phyloP scores from a whole-genome alignment of 2,113 vertebrate genomes.

The Gallinago undulata region DNA sequence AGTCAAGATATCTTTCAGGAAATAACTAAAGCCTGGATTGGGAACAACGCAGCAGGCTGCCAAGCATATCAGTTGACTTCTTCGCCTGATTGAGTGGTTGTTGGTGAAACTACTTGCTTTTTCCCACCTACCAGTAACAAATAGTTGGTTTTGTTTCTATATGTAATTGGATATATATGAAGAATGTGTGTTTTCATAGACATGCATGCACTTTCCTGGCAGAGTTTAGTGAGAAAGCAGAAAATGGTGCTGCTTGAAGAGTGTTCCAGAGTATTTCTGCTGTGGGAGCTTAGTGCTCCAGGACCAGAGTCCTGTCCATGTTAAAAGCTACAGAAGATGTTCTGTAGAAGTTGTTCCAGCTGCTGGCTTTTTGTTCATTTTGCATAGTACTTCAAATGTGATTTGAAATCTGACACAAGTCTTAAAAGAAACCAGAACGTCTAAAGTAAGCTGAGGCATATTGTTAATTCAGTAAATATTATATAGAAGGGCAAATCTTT shows the following conservation, averaged over 20 bases:
- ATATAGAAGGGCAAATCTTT: background rate
- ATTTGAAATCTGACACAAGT: background rate
- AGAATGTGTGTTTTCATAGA: background rate
- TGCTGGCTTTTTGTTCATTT: background rate
- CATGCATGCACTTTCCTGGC: background rate
- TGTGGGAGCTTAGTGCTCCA: background rate
- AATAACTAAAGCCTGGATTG: background rate
- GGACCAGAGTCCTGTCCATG: background rate
- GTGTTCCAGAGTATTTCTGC: background rate
- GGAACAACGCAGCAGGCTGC: background rate
- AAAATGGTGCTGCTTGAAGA: background rate
- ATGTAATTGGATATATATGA: background rate
- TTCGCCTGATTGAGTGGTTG: background rate
- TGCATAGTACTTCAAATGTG: background rate
- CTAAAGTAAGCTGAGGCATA: background rate
- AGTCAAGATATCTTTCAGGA: conserved; percentile 7
- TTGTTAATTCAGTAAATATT: background rate
- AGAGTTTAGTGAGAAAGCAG: background rate
- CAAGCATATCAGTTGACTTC: background rate
- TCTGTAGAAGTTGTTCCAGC: background rate
- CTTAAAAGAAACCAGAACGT: background rate
- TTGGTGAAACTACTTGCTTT: conserved; percentile 11
- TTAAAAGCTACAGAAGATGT: background rate
- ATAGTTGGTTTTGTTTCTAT: background rate
- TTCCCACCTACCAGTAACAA: background rate